A percentile compares a stretch with the other conserved stretches of the same genome.
These are phyloP conservation scores for Campopleginae sp. DNA, from an alignment of 2,888 invertebrate genomes.

Conservation along the genomic window DNA sequence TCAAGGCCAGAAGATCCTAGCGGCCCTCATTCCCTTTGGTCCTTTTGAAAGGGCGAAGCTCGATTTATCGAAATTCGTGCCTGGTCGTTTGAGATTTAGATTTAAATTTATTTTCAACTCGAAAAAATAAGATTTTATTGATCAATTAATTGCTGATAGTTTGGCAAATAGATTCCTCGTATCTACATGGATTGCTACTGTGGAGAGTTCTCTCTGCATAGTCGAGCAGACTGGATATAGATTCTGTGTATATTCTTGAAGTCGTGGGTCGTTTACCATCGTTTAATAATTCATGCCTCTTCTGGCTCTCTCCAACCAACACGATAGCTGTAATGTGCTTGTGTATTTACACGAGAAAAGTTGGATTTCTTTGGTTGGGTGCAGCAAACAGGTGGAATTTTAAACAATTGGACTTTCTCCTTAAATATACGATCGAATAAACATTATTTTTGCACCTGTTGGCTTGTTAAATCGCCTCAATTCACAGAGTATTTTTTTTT, in stretches of 20 bases:
- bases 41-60: neutral
- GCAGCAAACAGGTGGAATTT: conserved; percentile 56
- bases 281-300: conserved; percentile 64
- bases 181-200: neutral
- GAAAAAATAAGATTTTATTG: conserved; percentile 26
- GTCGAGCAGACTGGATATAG: neutral
- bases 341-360: conserved; percentile 43
- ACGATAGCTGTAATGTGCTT: conserved; percentile 28
- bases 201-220: neutral
- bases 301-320: conserved; percentile 46
- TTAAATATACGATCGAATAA: neutral
- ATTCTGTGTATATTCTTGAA: neutral
- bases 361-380: conserved; percentile 33
- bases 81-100: conserved; percentile 35
- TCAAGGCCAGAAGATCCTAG: conserved; percentile 29
- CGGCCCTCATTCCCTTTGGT: neutral
- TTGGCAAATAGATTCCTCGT: conserved; percentile 1
- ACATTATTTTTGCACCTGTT: neutral
- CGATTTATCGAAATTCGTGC: conserved; percentile 30
- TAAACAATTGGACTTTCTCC: conserved; percentile 9
- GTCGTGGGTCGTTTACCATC: conserved; percentile 45
- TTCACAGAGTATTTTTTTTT: neutral
- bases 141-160: conserved; percentile 48
- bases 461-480: neutral
- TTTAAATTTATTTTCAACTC: conserved; percentile 21